Evolutionary conservation across 1,140 invertebrate species (phyloP), one percentile per base, ranked within the genome.

Genomic region (Drosophila orena): DNA sequence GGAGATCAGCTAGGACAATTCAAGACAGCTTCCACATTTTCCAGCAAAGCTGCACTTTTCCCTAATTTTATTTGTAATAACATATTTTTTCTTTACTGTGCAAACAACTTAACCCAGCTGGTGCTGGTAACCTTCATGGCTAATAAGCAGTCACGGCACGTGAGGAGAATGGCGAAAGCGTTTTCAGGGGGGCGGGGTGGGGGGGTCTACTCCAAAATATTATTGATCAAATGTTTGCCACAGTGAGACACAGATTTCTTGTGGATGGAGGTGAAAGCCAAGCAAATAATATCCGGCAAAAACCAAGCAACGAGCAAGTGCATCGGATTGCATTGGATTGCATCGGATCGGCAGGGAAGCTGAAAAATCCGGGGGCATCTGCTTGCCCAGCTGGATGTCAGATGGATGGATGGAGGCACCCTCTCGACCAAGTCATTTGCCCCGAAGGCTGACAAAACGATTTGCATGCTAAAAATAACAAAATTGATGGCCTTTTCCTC

Each of bases 181-280:
- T 47, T 53, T 49, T 30, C 15, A n/a, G n/a, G n/a, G n/a, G n/a
- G n/a, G n/a, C n/a, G n/a, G n/a, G n/a, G n/a, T n/a, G 46, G 24
- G 7, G 60, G 42, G 46, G 53, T 43, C 34, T 58, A 54, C 54
- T 61, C 62, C 54, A 35, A 75, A 69, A 61, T 76, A 86, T 56
- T 88, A 88, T 88, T 89, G 83, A 88, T 88, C 83, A 89, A 88
- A 88, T 88, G 86, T 76, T 83, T 88, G 84, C 79, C 79, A 61
- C 71, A 81, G 62, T 30, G 58, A 38, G 58, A 56, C 14, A 47
- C 2, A 47, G 54, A 30, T 44, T 20, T 8, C 1, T 3, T 11
- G 8, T 8, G 2, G 8, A 8, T 12, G 52, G 11, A 27, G 35
- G 49, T 43, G 40, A 73, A 72, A 85, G 66, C 79, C 76, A 79